Evolutionary conservation across 1,140 invertebrate species (phyloP).

Genomic region (Rhyacophila brunnea): DNA sequence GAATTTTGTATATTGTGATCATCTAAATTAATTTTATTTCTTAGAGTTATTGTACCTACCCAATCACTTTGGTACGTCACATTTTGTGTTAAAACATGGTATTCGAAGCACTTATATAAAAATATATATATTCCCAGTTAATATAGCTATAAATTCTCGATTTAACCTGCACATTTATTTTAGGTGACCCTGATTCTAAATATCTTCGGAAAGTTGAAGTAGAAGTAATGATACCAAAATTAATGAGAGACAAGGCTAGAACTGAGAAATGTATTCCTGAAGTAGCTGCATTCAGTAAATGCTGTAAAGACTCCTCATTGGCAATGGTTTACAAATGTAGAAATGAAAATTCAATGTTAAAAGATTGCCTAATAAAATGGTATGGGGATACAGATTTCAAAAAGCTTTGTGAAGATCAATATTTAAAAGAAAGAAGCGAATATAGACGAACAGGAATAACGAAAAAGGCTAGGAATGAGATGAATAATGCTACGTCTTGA

Average conservation of each 20-base stretch:
- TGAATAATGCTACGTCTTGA: too few species aligned
- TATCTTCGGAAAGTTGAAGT: conserved; percentile 79
- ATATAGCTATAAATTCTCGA: too few species aligned
- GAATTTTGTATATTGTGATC: too few species aligned
- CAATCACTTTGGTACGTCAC: too few species aligned
- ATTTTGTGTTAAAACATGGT: too few species aligned
- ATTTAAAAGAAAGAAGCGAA: conserved; percentile 77
- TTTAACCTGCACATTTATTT: too few species aligned
- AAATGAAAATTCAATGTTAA: conserved; percentile 65
- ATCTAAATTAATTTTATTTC: too few species aligned
- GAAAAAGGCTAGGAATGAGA: conserved; percentile 53
- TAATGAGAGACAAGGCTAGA: conserved; percentile 77
- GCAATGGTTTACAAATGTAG: conserved; percentile 73
- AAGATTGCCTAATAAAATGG: conserved; percentile 72
- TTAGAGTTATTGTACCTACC: too few species aligned
- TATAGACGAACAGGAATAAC: conserved; percentile 76
- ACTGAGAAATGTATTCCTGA: conserved; percentile 71
- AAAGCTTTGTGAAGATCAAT: conserved; percentile 72
- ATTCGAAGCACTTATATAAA: too few species aligned
- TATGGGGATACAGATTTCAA: conserved; percentile 74
- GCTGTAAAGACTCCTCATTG: conserved; percentile 68
- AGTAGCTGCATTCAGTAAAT: conserved; percentile 72
- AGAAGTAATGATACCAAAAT: conserved; percentile 82
- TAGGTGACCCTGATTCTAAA: conserved; percentile 83
- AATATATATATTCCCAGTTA: too few species aligned